These are phyloP conservation scores for Cheilosia variabilis DNA, from an alignment of 2,888 invertebrate genomes.

Conservation along the genomic window DNA sequence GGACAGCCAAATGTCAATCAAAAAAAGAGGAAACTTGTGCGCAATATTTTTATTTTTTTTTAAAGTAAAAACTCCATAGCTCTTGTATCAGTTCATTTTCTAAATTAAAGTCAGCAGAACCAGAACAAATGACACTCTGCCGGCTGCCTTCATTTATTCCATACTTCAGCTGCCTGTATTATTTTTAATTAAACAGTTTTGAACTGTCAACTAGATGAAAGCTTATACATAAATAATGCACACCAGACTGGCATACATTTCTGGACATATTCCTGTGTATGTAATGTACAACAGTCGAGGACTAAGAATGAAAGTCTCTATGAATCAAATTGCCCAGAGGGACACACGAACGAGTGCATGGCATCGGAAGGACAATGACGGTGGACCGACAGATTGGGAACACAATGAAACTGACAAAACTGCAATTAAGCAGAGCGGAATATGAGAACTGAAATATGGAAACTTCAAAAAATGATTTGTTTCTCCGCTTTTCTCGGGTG, in stretches of 20 bases:
- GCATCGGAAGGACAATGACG: conserved; percentile 59
- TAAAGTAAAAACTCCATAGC: not conserved
- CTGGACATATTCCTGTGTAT: conserved; percentile 21
- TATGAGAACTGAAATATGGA: conserved; percentile 65
- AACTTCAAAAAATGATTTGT: conserved; percentile 67
- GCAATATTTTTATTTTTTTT: not conserved
- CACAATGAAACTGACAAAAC: conserved; percentile 65
- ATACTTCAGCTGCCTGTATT: conserved; percentile 17
- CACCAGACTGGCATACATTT: conserved; percentile 24
- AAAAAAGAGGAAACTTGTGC: not conserved
- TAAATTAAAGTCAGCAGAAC: conserved; percentile 17
- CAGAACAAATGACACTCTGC: conserved; percentile 28
- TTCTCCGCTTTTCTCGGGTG: conserved; percentile 20
- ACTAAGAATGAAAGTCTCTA: conserved; percentile 36
- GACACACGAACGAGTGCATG: conserved; percentile 5
- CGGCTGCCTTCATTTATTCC: conserved; percentile 6
- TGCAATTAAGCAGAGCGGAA: conserved; percentile 61
- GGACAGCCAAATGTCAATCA: not conserved
- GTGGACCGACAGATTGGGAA: conserved; percentile 60
- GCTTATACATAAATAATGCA: conserved; percentile 38
- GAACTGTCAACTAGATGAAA: conserved; percentile 47
- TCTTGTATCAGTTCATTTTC: conserved; percentile 1
- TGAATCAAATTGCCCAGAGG: conserved; percentile 33
- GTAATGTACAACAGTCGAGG: conserved; percentile 3
- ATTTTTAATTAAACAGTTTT: conserved; percentile 53